Evolutionary conservation across 2,888 invertebrate species (phyloP), one percentile per base, ranked within the genome.

Genomic region (Sisyra nigra): DNA sequence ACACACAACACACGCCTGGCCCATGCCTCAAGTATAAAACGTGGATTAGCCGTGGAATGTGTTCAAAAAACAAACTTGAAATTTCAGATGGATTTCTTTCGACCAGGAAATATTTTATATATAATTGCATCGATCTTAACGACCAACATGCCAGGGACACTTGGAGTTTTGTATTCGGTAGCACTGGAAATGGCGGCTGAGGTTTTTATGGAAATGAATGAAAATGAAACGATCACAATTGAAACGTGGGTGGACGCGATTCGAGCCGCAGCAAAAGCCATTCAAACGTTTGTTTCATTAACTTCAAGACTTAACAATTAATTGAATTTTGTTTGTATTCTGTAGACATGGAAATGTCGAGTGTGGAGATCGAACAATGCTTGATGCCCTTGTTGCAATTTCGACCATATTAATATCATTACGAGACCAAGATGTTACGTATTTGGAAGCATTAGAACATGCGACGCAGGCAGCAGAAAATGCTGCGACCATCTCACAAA

Each of bases 81-180:
- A n/a, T n/a, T n/a, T n/a, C n/a, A 38, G 38, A 38, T 38, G 19
- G 11, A 38, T 19, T 11, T 19, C 9, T 17, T 13, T n/a, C 17
- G 31, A 13, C 40, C 40, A 2, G 30, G 30, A 5, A 40, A 40
- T 11, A 32, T 60, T 42, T 57, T 63, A 34, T 53, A 55, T 44
- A 49, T 51, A 18, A 42, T 63, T 35, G 72, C 76, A 0, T 68
- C 69, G 48, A 64, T 79, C 5, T 74, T 79, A 0, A 83, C 84
- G 55, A 69, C 68, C 13, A 65, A 67, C 38, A 80, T 86, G 74
- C 85, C 84, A 1, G 86, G 88, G 1, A 77, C 82, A 0, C 77
- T 82, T 0, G 87, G 87, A 1, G 86, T 80, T 2, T 66, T 88
- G 36, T 87, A 86, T 63, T 76, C 81, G 46, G 65, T 88, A 47